These are phyloP conservation scores for Ianthella basta DNA, from an alignment of 37 sponge, comb jelly and placozoan species.

Conservation along the genomic window DNA sequence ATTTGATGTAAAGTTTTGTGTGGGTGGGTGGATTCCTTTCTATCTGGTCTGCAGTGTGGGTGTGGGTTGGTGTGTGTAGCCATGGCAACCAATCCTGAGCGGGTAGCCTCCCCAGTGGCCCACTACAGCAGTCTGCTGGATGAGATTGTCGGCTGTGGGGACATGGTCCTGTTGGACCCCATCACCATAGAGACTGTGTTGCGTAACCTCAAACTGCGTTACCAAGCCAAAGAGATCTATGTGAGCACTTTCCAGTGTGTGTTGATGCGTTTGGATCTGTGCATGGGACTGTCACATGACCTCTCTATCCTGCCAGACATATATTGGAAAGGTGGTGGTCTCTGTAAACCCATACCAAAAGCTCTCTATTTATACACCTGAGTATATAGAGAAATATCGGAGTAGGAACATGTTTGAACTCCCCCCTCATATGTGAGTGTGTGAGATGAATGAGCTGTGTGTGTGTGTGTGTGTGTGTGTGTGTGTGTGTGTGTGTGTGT, in stretches of 20 bases:
- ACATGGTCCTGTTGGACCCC: slow-evolving; percentile 84
- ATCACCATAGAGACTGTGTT: slow-evolving; percentile 72
- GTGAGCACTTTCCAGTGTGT: slow-evolving; percentile 50
- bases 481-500: background rate
- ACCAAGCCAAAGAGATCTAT: slow-evolving; percentile 72
- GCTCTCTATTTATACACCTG: slow-evolving; percentile 65
- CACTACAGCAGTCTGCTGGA: slow-evolving; percentile 66
- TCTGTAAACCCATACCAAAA: slow-evolving; percentile 83
- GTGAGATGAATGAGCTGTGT: no score
- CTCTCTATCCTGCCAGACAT: slow-evolving; percentile 58
- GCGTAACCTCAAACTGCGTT: slow-evolving; percentile 71
- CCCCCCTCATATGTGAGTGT: slow-evolving; percentile 88
- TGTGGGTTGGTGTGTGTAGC: background rate
- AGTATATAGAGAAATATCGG: slow-evolving; percentile 66
- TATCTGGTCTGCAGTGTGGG: no score
- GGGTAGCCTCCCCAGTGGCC: slow-evolving; percentile 2
- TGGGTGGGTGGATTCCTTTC: no score
- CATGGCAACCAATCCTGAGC: slow-evolving; percentile 32
- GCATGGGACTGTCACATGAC: background rate
- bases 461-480: background rate
- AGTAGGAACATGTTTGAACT: slow-evolving; percentile 78
- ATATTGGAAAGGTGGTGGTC: slow-evolving; percentile 87
- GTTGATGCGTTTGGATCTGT: slow-evolving; percentile 13
- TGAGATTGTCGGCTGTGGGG: slow-evolving; percentile 78
- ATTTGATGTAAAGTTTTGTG: no score